These are phyloP conservation scores for Calycopis cecrops DNA, from an alignment of 1,140 invertebrate genomes.

Conservation along the genomic window DNA sequence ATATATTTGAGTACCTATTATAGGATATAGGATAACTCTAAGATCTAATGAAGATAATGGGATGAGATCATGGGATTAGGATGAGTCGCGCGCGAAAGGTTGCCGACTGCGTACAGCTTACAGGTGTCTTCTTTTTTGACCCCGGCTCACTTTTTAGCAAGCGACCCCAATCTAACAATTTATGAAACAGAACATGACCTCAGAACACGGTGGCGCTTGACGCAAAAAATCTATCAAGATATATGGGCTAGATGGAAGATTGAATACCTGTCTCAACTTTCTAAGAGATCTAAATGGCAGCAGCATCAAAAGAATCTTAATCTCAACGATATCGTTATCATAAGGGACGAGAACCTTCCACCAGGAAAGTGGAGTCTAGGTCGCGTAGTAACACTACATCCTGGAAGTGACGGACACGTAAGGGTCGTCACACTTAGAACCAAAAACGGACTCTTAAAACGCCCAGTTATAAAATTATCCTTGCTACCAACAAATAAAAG, in stretches of 20 bases:
- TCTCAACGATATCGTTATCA: neutral
- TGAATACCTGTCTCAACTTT: slow-evolving; percentile 1
- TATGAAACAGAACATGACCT: slow-evolving; percentile 1
- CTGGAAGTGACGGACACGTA: slow-evolving; percentile 6
- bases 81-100: too few relatives aligned
- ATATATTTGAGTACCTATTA: too few relatives aligned
- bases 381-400: slow-evolving; percentile 13
- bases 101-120: too few relatives aligned
- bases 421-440: slow-evolving; percentile 17
- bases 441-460: slow-evolving; percentile 12
- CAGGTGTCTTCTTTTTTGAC: neutral
- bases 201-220: neutral
- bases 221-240: slow-evolving; percentile 2
- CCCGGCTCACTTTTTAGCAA: slow-evolving; percentile 6
- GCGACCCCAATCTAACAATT: neutral
- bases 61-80: too few relatives aligned
- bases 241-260: slow-evolving; percentile 1
- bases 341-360: slow-evolving; percentile 8
- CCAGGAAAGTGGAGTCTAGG: slow-evolving; percentile 19
- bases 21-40: too few relatives aligned
- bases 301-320: neutral
- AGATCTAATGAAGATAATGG: too few relatives aligned
- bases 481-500: slow-evolving; percentile 13
- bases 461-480: slow-evolving; percentile 2
- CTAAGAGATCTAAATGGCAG: neutral